Percentiles rank a stretch among this genome's conserved stretches.
Conservation (phyloP, 53 echinoderm and acorn worm species). For the Holothuria leucospilota region DNA sequence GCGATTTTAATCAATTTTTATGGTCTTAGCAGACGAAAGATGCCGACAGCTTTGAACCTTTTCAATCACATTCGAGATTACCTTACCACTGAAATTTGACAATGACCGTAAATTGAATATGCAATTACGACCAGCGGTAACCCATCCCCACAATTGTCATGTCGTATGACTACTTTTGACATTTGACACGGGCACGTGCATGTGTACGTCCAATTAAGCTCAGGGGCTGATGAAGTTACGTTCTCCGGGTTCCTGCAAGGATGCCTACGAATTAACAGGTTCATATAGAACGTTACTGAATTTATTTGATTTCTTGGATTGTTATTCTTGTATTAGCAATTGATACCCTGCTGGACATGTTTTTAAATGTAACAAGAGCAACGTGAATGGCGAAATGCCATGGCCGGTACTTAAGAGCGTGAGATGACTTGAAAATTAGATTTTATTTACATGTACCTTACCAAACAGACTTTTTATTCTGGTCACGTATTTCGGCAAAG, state of each 20-base stretch:
- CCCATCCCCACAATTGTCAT: conserved; percentile 9
- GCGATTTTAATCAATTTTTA: too few relatives aligned
- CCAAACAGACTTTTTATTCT: too few relatives aligned
- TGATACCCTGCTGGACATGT: conserved; percentile 5
- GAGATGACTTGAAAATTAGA: too few relatives aligned
- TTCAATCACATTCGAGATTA: too few relatives aligned
- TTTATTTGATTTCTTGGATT: background rate
- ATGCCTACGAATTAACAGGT: conserved; percentile 17
- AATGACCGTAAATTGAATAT: conserved; percentile 18
- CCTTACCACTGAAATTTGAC: too few relatives aligned
- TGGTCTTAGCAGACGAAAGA: too few relatives aligned
- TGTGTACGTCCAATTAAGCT: conserved; percentile 2
- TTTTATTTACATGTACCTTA: too few relatives aligned
- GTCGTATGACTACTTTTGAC: background rate
- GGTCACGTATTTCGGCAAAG: too few relatives aligned
- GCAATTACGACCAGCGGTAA: conserved; percentile 14
- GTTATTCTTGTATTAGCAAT: conserved; percentile 35
- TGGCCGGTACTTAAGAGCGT: too few relatives aligned
- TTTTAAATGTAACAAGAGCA: conserved; percentile 13
- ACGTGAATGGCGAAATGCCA: too few relatives aligned
- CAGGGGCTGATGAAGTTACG: background rate
- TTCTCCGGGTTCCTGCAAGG: background rate
- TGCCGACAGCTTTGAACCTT: too few relatives aligned
- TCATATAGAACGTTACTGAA: background rate
- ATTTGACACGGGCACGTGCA: conserved; percentile 22